phyloP scores from a whole-genome alignment of 1,140 invertebrate species.

The Nylanderia fulva region DNA sequence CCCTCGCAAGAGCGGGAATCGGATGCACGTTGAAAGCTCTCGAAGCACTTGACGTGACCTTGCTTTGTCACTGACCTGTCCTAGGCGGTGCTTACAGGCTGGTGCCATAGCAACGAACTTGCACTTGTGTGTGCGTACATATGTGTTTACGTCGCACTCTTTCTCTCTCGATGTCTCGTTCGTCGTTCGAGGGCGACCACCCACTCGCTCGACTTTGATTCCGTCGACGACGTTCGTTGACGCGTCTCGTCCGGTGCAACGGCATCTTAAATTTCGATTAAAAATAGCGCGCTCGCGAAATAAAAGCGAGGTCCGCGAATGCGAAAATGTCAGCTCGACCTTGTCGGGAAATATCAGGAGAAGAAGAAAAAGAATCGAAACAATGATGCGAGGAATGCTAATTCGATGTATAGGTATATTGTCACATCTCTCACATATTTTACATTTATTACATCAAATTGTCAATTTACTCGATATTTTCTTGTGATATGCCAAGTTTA shows the following conservation, averaged over 20 bases:
- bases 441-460: not conserved
- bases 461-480: not conserved
- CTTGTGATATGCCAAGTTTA: not conserved
- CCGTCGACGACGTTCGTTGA: constrained; percentile 11
- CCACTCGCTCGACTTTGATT: constrained; percentile 61
- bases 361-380: not conserved
- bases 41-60: constrained; percentile 79
- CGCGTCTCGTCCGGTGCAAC: constrained; percentile 66
- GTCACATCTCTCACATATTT: not conserved
- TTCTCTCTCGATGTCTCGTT: not conserved
- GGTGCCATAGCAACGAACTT: constrained; percentile 63
- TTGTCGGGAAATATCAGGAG: not conserved
- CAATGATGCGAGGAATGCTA: constrained; percentile 13
- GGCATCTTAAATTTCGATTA: constrained; percentile 71
- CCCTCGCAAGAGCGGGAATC: not conserved
- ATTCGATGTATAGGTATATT: not conserved
- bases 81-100: constrained; percentile 76
- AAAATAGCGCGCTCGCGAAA: constrained; percentile 66
- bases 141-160: not conserved
- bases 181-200: constrained; percentile 26
- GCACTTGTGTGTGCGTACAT: not conserved
- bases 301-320: constrained; percentile 11
- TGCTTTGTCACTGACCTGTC: constrained; percentile 86
- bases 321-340: not conserved
- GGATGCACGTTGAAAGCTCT: constrained; percentile 44